phyloP scores from a whole-genome alignment of 2,888 invertebrate species.

The Allacma fusca region DNA sequence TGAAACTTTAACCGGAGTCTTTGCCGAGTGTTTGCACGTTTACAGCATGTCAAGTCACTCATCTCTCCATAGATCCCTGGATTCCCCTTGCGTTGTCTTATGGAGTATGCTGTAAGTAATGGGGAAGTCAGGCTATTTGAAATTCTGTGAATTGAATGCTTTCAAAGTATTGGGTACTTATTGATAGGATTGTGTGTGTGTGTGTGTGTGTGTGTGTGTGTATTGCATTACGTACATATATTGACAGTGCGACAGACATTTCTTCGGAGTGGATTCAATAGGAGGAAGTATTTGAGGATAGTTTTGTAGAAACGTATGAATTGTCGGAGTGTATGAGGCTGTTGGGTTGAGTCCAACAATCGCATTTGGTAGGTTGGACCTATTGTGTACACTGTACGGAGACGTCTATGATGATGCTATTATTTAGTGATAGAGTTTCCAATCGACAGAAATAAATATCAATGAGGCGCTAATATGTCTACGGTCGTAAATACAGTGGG shows the following conservation, averaged over 20 bases:
- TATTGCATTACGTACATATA: too few relatives aligned
- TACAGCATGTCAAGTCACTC: slow-evolving; percentile 16
- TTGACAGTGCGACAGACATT: too few relatives aligned
- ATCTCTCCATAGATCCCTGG: slow-evolving; percentile 1
- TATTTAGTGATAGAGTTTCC: slow-evolving; percentile 3
- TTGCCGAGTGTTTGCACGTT: neutral
- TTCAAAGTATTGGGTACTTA: neutral
- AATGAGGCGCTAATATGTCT: slow-evolving; percentile 35
- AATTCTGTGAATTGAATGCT: neutral
- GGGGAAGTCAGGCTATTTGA: neutral
- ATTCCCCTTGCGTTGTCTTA: neutral
- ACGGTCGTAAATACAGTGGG: slow-evolving; percentile 6
- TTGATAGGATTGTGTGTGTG: neutral
- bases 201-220: too few relatives aligned
- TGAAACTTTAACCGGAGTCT: slow-evolving; percentile 10
- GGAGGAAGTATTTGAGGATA: too few relatives aligned
- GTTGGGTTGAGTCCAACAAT: neutral
- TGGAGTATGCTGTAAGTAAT: neutral
- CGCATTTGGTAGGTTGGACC: neutral
- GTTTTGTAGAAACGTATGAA: too few relatives aligned
- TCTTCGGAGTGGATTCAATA: too few relatives aligned
- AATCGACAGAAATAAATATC: slow-evolving; percentile 28
- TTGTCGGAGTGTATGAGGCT: too few relatives aligned
- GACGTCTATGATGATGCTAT: neutral
- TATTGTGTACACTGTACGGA: neutral